Base-by-base conservation (phyloP, 35 echinoderm and acorn worm species). In the Heliocidaris tuberculata region DNA sequence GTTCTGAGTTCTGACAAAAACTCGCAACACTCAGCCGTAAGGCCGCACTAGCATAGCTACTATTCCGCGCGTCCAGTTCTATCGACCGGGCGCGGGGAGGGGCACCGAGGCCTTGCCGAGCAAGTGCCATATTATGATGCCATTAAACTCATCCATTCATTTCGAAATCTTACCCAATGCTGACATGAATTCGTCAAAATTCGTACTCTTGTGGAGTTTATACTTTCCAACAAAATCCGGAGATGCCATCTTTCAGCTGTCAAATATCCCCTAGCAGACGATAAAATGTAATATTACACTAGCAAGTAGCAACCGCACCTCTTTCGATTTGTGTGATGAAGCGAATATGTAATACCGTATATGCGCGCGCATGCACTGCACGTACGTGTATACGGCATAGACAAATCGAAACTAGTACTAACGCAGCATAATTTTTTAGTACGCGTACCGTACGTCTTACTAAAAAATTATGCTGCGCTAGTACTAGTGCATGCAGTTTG, bases 121-220 rank as follows among this genome's bases (percentile, higher is more conserved):
- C 19, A 12, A 12, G 27, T 7, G 65, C 65, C 65, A n/a, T 42
- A 42, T 42, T 42, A 42, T 78, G 3, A 78, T 27, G 65, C 8
- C 27, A 78, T 21, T 6, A 78, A 21, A 27, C 65, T n/a, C 21
- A 7, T 27, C 21, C 21, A 27, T 27, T 78, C 32, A 31, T 32
- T 30, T 88, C 6, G 35, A 70, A 54, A 24, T 31, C 96, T 96
- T 86, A 96, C 96, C 96, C 12, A 96, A 21, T 86, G 94, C 96
- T 35, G 50, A 31, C 96, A 96, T 96, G 48, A 95, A 96, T 86
- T 95, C 94, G 47, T 96, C 96, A 85, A 96, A 96, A 6, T 96
- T 96, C 42, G 95, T 90, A 70, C 96, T 96, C 15, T 56, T 94
- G 12, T 92, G 94, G 86, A 96, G 78, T 86, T 95, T 95, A 90